A percentile compares a stretch with the other conserved stretches of the same genome.
Evolutionary conservation across 2,113 vertebrate species (phyloP).

Genomic region (Podiceps cristatus): DNA sequence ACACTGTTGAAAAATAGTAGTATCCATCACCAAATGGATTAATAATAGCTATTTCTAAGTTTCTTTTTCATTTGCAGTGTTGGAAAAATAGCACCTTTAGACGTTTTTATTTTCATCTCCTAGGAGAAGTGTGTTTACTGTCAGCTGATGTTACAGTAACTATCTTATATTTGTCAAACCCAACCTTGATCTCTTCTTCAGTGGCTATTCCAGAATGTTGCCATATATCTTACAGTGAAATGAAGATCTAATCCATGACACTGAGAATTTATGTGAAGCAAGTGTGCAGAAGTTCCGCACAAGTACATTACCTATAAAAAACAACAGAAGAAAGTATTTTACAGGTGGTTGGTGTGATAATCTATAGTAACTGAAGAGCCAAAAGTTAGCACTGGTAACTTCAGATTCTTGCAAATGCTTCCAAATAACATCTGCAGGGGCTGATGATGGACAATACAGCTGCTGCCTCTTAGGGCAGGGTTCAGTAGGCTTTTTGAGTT

Average conservation of each 20-base stretch:
- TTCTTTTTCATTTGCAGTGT: background rate
- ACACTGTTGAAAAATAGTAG: background rate
- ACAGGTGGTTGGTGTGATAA: background rate
- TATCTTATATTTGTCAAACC: background rate
- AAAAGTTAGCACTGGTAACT: background rate
- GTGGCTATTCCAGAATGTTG: background rate
- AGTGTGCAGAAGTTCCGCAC: background rate
- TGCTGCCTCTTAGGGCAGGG: background rate
- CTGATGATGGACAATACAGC: background rate
- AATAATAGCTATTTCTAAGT: background rate
- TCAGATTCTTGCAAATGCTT: background rate
- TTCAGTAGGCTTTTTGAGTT: background rate
- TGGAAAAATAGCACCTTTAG: background rate
- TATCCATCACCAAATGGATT: background rate
- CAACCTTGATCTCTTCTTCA: background rate
- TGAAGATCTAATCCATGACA: background rate
- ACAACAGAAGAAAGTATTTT: background rate
- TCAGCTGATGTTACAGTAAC: background rate
- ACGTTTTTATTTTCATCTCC: background rate
- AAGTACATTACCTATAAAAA: background rate
- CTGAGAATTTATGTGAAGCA: background rate
- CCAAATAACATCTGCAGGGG: background rate
- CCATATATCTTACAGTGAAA: background rate
- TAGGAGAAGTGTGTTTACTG: background rate
- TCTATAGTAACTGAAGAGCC: background rate